Evolutionary conservation across 2,797 vertebrate species (phyloP).

Genomic region (Brachymystax lenok): DNA sequence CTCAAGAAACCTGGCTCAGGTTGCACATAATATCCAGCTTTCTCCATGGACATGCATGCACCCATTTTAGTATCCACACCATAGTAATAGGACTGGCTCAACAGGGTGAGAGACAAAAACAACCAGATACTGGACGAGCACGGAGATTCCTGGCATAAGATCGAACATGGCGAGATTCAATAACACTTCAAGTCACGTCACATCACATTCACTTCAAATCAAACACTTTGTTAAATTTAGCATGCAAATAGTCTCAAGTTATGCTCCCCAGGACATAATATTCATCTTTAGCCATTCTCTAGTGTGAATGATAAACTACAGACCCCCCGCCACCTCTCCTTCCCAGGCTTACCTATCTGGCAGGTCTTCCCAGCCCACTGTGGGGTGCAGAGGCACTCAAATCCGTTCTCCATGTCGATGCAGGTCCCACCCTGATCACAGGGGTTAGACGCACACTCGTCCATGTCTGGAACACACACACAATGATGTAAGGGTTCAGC

Average conservation of each 20-base stretch:
- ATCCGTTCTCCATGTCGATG: constrained; percentile 86
- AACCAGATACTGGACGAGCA: constrained; percentile 25
- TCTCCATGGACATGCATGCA: constrained; percentile 31
- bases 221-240: constrained; percentile 22
- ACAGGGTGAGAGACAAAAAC: constrained; percentile 56
- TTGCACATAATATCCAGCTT: constrained; percentile 62
- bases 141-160: constrained; percentile 30
- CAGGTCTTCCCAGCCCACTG: constrained; percentile 94
- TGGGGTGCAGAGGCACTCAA: constrained; percentile 89
- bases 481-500: neutral
- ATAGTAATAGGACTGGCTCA: constrained; percentile 35
- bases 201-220: neutral
- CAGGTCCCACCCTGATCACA: constrained; percentile 91
- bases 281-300: neutral
- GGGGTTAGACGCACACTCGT: constrained; percentile 89
- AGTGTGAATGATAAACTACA: neutral
- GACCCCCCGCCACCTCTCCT: neutral
- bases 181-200: too few relatives aligned
- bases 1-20: constrained; percentile 73
- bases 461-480: constrained; percentile 79
- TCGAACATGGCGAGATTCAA: neutral
- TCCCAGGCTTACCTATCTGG: constrained; percentile 83
- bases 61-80: constrained; percentile 44
- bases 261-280: neutral
- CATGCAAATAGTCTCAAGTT: constrained; percentile 32